Percentiles rank a stretch among this genome's conserved stretches.
These are phyloP conservation scores for Acipenser oxyrinchus DNA, from an alignment of 2,797 vertebrate genomes.

Conservation along the genomic window DNA sequence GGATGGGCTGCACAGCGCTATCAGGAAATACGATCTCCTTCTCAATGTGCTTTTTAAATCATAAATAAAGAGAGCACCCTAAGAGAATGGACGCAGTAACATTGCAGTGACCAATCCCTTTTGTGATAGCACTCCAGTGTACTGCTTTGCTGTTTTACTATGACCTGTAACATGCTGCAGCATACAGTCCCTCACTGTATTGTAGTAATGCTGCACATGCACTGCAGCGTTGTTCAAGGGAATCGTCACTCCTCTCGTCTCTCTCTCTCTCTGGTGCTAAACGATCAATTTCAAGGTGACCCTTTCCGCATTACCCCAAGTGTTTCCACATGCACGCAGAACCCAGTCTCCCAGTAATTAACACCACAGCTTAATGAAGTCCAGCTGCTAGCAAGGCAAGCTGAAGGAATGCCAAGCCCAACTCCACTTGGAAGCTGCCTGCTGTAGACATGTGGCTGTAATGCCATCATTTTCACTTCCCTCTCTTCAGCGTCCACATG, in stretches of 20 bases:
- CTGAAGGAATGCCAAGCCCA: constrained; percentile 67
- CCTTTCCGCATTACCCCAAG: constrained; percentile 61
- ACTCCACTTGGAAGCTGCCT: constrained; percentile 40
- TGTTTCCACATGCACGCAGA: constrained; percentile 53
- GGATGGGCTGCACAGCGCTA: too few relatives aligned
- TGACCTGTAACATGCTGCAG: background rate
- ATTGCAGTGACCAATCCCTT: too few relatives aligned
- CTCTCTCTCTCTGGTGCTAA: constrained; percentile 25
- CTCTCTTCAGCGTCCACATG: too few relatives aligned
- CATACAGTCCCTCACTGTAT: background rate
- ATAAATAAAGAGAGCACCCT: too few relatives aligned
- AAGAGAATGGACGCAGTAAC: too few relatives aligned
- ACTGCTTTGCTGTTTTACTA: background rate
- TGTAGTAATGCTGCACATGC: background rate
- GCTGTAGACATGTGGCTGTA: constrained; percentile 24
- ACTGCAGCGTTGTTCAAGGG: background rate
- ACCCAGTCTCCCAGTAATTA: constrained; percentile 83
- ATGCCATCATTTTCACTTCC: constrained; percentile 24
- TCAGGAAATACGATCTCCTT: too few relatives aligned
- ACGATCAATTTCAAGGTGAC: constrained; percentile 76
- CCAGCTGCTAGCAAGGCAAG: constrained; percentile 83
- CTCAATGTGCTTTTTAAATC: too few relatives aligned
- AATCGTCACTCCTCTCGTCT: constrained; percentile 5
- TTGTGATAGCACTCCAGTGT: background rate
- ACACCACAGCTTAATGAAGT: constrained; percentile 94